Evolutionary conservation across 1,140 invertebrate genomes (phyloP), one percentile per base, ranked within the genome.

Genomic region (Ectropis grisescens): DNA sequence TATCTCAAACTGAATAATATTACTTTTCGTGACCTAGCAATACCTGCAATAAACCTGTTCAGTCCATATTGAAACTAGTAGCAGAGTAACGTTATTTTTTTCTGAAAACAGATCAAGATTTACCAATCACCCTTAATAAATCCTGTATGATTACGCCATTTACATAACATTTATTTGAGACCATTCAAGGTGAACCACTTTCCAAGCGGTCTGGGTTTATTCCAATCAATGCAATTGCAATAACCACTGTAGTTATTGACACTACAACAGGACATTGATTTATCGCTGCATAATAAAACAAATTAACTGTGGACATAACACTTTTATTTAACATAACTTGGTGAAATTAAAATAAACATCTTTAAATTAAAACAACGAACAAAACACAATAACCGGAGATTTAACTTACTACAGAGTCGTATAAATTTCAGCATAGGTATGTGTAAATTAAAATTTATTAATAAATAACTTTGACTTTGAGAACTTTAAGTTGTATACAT

Each of bases 281-380:
- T n/a, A 10, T 16, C 15, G 5, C 11, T 13, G 16, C 13, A 24
- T 2, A 69, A 57, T 58, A 47, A 69, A 62, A 66, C 51, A 38
- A 50, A 23, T 29, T 33, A 34, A 38, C 42, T 66, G 62, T 78
- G 69, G 68, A 67, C 59, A 74, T 74, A 80, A 80, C 74, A 75
- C 66, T 75, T 76, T 70, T 76, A 70, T 76, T 76, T 66, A 70
- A 74, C 61, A 67, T 76, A 80, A 80, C 71, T 60, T 70, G 66
- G 59, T 68, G 61, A 58, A 58, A 65, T 68, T 68, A 76, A 59
- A 74, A 74, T 76, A 80, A 80, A 76, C 65, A 72, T 80, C 67
- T 68, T 70, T 66, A 76, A 74, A 80, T 72, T 72, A 79, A 75
- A 76, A 71, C 69, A 80, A 76, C 58, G 51, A 70, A 71, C 54